phyloP scores from a whole-genome alignment of 2,113 vertebrate genomes.

The Scopus umbretta region DNA sequence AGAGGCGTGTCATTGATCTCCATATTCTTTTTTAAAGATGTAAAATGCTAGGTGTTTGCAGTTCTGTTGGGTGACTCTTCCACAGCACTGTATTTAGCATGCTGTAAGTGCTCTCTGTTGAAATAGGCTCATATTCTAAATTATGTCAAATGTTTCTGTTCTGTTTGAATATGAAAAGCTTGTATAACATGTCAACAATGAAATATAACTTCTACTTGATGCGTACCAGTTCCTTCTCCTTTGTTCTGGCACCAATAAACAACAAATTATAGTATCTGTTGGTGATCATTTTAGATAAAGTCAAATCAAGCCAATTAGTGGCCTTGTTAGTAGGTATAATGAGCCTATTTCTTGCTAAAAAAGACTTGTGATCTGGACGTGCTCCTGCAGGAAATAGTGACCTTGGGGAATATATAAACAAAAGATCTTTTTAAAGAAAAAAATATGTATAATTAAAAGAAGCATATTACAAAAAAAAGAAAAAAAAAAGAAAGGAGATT shows the following conservation, averaged over 20 bases:
- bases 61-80: constrained; percentile 65
- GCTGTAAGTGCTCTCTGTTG: constrained; percentile 75
- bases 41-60: constrained; percentile 66
- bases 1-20: constrained; percentile 64
- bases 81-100: constrained; percentile 71
- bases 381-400: constrained; percentile 77
- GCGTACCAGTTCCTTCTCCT: constrained; percentile 62
- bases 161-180: constrained; percentile 66
- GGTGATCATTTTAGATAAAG: constrained; percentile 72
- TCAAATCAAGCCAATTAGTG: constrained; percentile 76
- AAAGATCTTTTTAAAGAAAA: constrained; percentile 73
- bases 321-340: constrained; percentile 73
- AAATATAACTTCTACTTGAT: constrained; percentile 61
- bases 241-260: constrained; percentile 60
- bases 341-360: constrained; percentile 77
- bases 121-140: constrained; percentile 73
- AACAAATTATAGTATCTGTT: constrained; percentile 64
- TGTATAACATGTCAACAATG: constrained; percentile 66
- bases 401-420: constrained; percentile 75
- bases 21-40: constrained; percentile 65
- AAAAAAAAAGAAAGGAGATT: constrained; percentile 54
- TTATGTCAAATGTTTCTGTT: constrained; percentile 70
- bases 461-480: constrained; percentile 60
- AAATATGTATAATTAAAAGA: constrained; percentile 68
- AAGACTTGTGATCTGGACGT: constrained; percentile 73